Evolutionary conservation across 2,797 vertebrate species (phyloP).

Genomic region (Paedocypris micromegethes): DNA sequence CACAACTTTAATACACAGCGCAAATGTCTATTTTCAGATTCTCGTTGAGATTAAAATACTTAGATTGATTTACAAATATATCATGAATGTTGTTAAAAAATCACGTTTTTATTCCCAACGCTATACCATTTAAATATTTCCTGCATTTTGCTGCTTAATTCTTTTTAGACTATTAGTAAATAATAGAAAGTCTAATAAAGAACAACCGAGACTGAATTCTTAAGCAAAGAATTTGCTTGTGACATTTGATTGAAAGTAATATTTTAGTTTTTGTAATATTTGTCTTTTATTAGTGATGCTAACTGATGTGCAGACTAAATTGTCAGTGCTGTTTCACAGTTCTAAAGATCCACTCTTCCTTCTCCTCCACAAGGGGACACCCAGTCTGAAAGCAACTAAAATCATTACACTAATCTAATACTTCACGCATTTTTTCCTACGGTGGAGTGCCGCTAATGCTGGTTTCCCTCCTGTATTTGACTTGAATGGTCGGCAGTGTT

Average conservation of each 20-base stretch:
- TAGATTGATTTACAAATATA: too few species aligned
- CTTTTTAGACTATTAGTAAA: too few species aligned
- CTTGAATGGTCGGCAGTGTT: slow-evolving; percentile 22
- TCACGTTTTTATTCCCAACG: too few species aligned
- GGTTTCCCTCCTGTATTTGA: slow-evolving; percentile 22
- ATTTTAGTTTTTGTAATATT: not conserved
- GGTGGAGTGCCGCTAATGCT: slow-evolving; percentile 28
- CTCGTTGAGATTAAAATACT: too few species aligned
- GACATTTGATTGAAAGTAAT: not conserved
- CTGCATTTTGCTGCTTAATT: too few species aligned
- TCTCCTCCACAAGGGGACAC: slow-evolving; percentile 17
- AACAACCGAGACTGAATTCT: too few species aligned
- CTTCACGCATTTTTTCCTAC: slow-evolving; percentile 10
- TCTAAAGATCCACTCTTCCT: slow-evolving; percentile 9
- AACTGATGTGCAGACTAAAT: slow-evolving; percentile 7
- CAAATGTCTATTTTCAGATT: too few species aligned
- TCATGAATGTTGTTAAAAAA: too few species aligned
- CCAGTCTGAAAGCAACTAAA: slow-evolving; percentile 30
- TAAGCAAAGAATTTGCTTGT: not conserved
- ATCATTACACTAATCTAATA: slow-evolving; percentile 33
- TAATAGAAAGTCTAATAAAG: too few species aligned
- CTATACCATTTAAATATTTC: too few species aligned
- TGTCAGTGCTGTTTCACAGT: slow-evolving; percentile 19
- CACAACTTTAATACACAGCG: too few species aligned
- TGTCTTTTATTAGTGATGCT: not conserved